Conservation (phyloP, 2,797 vertebrate species). For the Phyllotis vaccarum region DNA sequence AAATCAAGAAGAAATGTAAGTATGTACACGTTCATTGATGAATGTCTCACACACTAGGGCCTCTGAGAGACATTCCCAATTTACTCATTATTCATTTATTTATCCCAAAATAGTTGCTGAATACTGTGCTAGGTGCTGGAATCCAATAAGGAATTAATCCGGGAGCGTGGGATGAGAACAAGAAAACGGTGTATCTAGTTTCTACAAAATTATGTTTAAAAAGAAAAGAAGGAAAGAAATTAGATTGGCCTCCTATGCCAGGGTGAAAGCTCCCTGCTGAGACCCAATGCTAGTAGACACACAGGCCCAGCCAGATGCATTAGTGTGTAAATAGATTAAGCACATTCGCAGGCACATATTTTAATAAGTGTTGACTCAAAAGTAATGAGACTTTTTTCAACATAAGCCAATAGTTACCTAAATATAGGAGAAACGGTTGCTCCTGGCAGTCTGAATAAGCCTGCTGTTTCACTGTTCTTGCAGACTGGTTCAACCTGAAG, state of each 20-base stretch:
- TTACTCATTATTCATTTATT: neutral
- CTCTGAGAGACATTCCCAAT: neutral
- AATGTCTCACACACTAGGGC: neutral
- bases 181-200: neutral
- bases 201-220: neutral
- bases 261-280: neutral
- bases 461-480: slow-evolving; percentile 5
- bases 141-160: neutral
- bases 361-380: slow-evolving; percentile 24
- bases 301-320: neutral
- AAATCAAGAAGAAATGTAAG: neutral
- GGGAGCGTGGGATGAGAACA: neutral
- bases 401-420: slow-evolving; percentile 19
- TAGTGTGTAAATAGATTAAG: neutral
- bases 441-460: neutral
- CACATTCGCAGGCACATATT: neutral
- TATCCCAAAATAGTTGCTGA: neutral
- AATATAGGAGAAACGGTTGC: slow-evolving; percentile 25
- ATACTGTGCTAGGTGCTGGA: neutral
- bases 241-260: neutral
- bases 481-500: neutral
- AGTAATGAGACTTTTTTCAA: neutral
- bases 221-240: slow-evolving; percentile 6
- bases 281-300: neutral
- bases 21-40: neutral